Percentiles rank a stretch among this genome's conserved stretches.
phyloP scores from a whole-genome alignment of 2,888 invertebrate genomes.

The Halictus ligatus region DNA sequence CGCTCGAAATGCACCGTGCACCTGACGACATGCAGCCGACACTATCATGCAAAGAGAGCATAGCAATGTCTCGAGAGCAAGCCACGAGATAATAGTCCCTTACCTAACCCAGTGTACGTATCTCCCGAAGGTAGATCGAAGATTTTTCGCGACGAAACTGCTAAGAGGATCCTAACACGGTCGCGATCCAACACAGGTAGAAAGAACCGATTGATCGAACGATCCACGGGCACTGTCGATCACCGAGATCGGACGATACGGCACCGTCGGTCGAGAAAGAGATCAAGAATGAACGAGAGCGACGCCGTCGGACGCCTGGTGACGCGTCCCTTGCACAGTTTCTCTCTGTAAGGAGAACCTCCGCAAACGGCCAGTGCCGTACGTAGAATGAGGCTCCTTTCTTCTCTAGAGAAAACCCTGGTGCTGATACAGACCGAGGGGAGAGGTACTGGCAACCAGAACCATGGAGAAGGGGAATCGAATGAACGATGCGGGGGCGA shows the following conservation, averaged over 20 bases:
- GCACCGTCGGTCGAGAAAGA: slow-evolving; percentile 7
- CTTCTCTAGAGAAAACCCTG: slow-evolving; percentile 18
- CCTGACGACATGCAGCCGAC: neutral
- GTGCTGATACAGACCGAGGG: slow-evolving; percentile 31
- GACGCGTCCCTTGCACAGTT: slow-evolving; percentile 64
- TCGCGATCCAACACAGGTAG: slow-evolving; percentile 8
- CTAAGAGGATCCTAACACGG: neutral
- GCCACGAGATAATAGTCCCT: slow-evolving; percentile 24
- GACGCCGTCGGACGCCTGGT: slow-evolving; percentile 60
- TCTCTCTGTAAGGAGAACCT: slow-evolving; percentile 57
- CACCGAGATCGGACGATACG: slow-evolving; percentile 15
- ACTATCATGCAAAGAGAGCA: neutral
- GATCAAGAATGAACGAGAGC: slow-evolving; percentile 36
- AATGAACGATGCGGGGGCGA: slow-evolving; percentile 21
- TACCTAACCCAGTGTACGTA: slow-evolving; percentile 45
- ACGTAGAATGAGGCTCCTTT: slow-evolving; percentile 57
- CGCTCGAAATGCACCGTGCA: neutral
- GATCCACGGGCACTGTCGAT: slow-evolving; percentile 32
- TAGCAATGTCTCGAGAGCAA: neutral
- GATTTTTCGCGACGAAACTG: neutral
- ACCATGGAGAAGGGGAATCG: neutral
- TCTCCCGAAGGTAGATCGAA: neutral
- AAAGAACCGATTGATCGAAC: slow-evolving; percentile 15
- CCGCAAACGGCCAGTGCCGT: slow-evolving; percentile 64
- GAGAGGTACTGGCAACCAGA: slow-evolving; percentile 12